Evolutionary conservation across 2,113 vertebrate species (phyloP).

Genomic region (Acanthochromis polyacanthus): DNA sequence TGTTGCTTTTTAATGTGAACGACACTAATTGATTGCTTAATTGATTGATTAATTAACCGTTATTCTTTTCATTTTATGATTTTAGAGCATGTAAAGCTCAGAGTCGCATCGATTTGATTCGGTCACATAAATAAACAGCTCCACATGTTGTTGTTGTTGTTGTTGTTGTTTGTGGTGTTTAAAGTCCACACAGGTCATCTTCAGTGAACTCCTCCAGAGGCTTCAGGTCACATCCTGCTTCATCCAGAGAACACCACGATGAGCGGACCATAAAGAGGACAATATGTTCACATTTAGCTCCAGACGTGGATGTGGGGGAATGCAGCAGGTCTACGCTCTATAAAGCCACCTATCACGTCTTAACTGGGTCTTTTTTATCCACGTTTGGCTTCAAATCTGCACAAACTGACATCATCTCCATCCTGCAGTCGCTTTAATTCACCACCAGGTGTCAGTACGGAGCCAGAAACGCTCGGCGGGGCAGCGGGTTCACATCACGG

Average conservation of each 20-base stretch:
- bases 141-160: too few relatives aligned
- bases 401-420: background rate
- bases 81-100: too few relatives aligned
- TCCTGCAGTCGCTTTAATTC: background rate
- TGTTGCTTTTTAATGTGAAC: too few relatives aligned
- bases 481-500: conserved; percentile 41
- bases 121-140: too few relatives aligned
- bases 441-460: conserved; percentile 64
- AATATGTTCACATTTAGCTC: background rate
- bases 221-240: conserved; percentile 20
- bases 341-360: background rate
- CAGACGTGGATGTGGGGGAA: background rate
- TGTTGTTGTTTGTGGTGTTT: background rate
- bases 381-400: background rate
- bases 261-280: conserved; percentile 34
- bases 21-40: too few relatives aligned
- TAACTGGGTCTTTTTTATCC: background rate
- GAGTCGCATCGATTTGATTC: too few relatives aligned
- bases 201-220: conserved; percentile 5
- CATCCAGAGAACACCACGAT: conserved; percentile 1
- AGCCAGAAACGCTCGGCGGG: conserved; percentile 25
- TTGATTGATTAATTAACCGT: too few relatives aligned
- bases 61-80: background rate
- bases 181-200: conserved; percentile 20
- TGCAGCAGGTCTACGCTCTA: background rate